These are phyloP conservation scores for Agapostemon virescens DNA, from an alignment of 2,888 invertebrate genomes.

Conservation along the genomic window DNA sequence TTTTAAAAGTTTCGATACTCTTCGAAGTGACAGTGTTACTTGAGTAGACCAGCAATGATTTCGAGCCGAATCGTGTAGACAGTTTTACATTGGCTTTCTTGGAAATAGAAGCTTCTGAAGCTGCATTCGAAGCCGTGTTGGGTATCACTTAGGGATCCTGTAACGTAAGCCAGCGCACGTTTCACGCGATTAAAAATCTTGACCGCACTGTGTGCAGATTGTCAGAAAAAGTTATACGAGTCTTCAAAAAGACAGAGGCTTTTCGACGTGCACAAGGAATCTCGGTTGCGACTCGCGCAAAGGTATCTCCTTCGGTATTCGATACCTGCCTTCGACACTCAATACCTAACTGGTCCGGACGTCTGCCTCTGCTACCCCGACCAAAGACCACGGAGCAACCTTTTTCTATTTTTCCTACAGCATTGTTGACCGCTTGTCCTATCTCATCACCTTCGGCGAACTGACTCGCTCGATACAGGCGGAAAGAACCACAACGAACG, in stretches of 20 bases:
- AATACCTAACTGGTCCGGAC: constrained; percentile 68
- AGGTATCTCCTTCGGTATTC: constrained; percentile 60
- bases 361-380: constrained; percentile 43
- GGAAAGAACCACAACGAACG: constrained; percentile 1
- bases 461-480: constrained; percentile 11
- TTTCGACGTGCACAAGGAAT: constrained; percentile 38
- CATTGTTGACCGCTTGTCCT: constrained; percentile 59
- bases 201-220: constrained; percentile 24
- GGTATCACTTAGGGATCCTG: constrained; percentile 33
- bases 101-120: not conserved
- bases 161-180: constrained; percentile 26
- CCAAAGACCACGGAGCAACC: constrained; percentile 30
- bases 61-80: not conserved
- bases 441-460: constrained; percentile 39
- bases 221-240: constrained; percentile 18
- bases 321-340: constrained; percentile 65
- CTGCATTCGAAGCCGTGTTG: constrained; percentile 16
- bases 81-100: not conserved
- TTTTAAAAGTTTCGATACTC: not conserved
- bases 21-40: not conserved
- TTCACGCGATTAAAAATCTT: constrained; percentile 38
- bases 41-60: constrained; percentile 10
- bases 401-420: constrained; percentile 54
- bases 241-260: constrained; percentile 12
- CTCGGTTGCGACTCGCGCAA: constrained; percentile 28